A percentile compares a stretch with the other conserved stretches of the same genome.
Evolutionary conservation across 2,797 vertebrate species (phyloP).

Genomic region (Enoplosus armatus): DNA sequence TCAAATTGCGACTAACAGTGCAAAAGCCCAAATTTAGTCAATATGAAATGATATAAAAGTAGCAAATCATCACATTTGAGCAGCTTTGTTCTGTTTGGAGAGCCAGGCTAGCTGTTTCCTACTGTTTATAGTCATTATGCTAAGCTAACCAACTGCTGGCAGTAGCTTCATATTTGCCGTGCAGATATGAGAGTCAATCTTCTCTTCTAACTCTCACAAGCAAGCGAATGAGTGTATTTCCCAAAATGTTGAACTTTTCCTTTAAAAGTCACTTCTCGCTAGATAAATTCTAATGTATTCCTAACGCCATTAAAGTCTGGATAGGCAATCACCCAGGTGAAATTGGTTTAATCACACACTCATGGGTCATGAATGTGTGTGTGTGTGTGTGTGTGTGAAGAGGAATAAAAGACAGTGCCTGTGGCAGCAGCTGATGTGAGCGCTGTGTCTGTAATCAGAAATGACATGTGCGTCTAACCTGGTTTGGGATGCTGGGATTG

Average conservation of each 20-base stretch:
- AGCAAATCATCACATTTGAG: neutral
- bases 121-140: neutral
- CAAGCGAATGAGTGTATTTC: neutral
- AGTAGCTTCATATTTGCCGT: neutral
- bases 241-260: conserved; percentile 5
- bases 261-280: neutral
- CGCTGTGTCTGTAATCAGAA: conserved; percentile 81
- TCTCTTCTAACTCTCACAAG: neutral
- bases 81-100: neutral
- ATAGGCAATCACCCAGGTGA: conserved; percentile 52
- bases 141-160: neutral
- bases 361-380: conserved; percentile 10
- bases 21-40: neutral
- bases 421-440: conserved; percentile 79
- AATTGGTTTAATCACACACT: conserved; percentile 48
- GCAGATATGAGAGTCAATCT: neutral
- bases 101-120: neutral
- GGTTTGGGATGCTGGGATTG: conserved; percentile 83
- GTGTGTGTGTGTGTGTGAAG: conserved; percentile 17
- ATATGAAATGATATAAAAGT: neutral
- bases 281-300: conserved; percentile 34
- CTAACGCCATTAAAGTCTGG: neutral
- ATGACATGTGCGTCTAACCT: conserved; percentile 87
- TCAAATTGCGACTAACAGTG: neutral
- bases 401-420: conserved; percentile 60